These are phyloP conservation scores for Astur gentilis DNA, from an alignment of 2,113 vertebrate species.

Conservation along the genomic window DNA sequence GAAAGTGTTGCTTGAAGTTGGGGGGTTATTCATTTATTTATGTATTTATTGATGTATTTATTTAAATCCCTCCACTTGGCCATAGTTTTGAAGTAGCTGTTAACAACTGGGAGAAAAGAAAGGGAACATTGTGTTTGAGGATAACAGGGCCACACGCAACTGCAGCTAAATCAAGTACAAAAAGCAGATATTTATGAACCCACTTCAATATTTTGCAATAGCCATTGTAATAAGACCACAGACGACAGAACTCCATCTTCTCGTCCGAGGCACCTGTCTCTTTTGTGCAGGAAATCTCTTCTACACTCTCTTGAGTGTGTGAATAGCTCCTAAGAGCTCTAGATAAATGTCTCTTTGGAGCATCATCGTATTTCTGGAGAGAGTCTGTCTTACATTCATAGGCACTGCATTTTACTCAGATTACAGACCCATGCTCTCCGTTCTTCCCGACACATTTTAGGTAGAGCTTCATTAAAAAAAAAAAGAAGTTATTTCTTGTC, in stretches of 20 bases:
- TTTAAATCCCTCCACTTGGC: not conserved
- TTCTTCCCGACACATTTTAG: not conserved
- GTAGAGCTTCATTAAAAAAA: not conserved
- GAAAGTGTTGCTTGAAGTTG: not conserved
- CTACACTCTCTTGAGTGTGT: not conserved
- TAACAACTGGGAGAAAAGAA: not conserved
- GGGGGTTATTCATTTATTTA: not conserved
- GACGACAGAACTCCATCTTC: not conserved
- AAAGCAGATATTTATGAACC: not conserved
- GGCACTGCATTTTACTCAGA: not conserved
- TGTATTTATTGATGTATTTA: not conserved
- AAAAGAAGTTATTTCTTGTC: not conserved
- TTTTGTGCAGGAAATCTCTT: not conserved
- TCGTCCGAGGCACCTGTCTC: not conserved
- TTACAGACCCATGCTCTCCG: not conserved
- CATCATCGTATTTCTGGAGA: not conserved
- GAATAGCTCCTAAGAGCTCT: not conserved
- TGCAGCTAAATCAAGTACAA: not conserved
- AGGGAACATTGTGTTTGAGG: not conserved
- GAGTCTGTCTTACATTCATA: not conserved
- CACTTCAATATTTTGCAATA: not conserved
- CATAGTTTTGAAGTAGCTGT: not conserved
- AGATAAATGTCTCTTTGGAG: not conserved
- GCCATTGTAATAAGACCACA: not conserved
- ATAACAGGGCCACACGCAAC: not conserved